These are phyloP conservation scores for Tholera decimalis DNA, from an alignment of 2,888 invertebrate species.

Conservation along the genomic window DNA sequence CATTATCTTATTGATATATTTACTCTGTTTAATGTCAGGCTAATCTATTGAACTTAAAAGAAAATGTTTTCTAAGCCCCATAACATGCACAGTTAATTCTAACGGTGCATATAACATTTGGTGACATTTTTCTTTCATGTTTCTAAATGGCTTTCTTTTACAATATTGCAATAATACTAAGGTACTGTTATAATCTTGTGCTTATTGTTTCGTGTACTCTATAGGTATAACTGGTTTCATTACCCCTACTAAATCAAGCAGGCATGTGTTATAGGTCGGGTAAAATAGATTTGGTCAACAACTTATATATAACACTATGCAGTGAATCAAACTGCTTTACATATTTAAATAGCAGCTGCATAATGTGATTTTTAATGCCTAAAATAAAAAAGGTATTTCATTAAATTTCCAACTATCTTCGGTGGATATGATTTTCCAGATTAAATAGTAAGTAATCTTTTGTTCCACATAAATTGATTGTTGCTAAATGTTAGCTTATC, in stretches of 20 bases:
- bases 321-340: conserved; percentile 9
- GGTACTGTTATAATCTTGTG: background rate
- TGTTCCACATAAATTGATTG: conserved; percentile 24
- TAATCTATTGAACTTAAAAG: background rate
- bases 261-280: conserved; percentile 4
- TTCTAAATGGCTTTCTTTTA: background rate
- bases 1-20: background rate
- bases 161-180: conserved; percentile 3
- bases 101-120: conserved; percentile 18
- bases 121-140: conserved; percentile 4
- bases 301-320: no score
- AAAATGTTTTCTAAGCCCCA: conserved; percentile 9
- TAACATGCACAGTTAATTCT: conserved; percentile 17
- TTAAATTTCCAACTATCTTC: conserved; percentile 1
- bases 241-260: conserved; percentile 11
- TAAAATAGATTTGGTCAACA: conserved; percentile 5
- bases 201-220: conserved; percentile 1
- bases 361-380: background rate
- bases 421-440: conserved; percentile 20
- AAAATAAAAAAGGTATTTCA: background rate
- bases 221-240: background rate
- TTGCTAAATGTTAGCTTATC: conserved; percentile 41
- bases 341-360: conserved; percentile 5
- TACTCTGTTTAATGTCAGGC: background rate
- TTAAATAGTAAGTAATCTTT: conserved; percentile 16